Evolutionary conservation across 2,888 invertebrate species (phyloP), one percentile per base, ranked within the genome.

Genomic region (Amitus sp.): DNA sequence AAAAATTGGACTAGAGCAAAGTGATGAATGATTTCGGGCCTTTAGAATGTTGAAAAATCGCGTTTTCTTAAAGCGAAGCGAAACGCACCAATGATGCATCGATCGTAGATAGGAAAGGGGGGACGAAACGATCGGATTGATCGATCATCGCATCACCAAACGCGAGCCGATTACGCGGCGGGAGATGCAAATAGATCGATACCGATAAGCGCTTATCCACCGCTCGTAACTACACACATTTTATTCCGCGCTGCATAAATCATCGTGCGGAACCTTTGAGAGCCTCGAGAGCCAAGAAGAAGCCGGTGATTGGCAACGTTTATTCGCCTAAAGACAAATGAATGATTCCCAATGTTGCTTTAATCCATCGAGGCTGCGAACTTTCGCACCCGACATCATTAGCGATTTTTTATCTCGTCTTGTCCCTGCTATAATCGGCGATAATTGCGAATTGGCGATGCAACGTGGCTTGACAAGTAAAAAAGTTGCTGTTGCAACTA

Each of bases 41-140:
- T n/a, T n/a, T n/a, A n/a, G n/a, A n/a, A n/a, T n/a, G n/a, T 56
- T 56, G 52, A 30, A 45, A 58, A 60, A 64, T 48, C 52, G 64
- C 56, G 60, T 56, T 56, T 30, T 50, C 53, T 55, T 55, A 15
- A 46, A 20, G 53, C 19, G 7, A 47, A 19, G 30, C 19, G n/a
- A 13, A 17, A 17, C 19, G 13, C 17, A 30, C 19, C 47, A 13
- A 47, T 47, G 28, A 28, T 43, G 39, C 39, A 17, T 47, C 28
- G 57, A 62, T 62, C 30, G 17, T 13, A 49, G 62, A 56, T 57
- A 57, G 56, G 15, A n/a, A 37, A 12, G n/a, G 19, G 37, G 10
- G 37, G 27, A 50, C 50, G 48, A 34, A 20, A 37, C 58, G 40
- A 40, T 23, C 42, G 55, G 27, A 64, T 64, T 59, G 63, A 64